Base-by-base conservation (phyloP, 1,140 invertebrate genomes). In the Drosophila lowei region DNA sequence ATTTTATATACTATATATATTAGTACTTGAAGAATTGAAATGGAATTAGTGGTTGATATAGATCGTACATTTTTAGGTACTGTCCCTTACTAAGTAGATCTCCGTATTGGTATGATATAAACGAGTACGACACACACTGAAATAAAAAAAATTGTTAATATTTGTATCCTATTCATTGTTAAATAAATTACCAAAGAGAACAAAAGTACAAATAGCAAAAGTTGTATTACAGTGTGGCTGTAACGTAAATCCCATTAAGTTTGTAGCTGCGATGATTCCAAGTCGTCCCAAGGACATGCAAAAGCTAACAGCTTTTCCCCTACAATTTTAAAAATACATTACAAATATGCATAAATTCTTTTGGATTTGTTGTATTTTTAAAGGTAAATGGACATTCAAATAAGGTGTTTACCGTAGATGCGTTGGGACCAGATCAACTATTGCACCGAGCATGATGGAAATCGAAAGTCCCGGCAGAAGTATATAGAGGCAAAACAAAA, bases 261-360 rank as follows among this genome's bases (percentile, higher is more conserved):
- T 93, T 38, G 93, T 93, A 3, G 92, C 93, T 3, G 92, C 83
- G 86, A 94, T 93, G 5, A 93, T 93, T 2, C 93, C 93, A 2
- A 94, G 84, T 15, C 93, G 90, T 5, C 94, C 94, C 71, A 93
- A 90, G 74, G 94, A 93, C 91, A 94, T 92, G 6, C 92, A 91
- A 49, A 94, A 71, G 44, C 93, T 93, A 0, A 94, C 92, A 0
- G 93, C 93, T 93, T 94, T 94, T 1, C 92, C 93, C 62, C 93
- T 94, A 66, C n/a, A 79, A 71, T 18, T 4, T 2, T 8, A 4
- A 6, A 3, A 28, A 30, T 23, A 41, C 49, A 44, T 11, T 21
- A 44, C 52, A 68, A 25, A 25, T 5, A 5, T 6, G 2, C 28
- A 30, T 5, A 25, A 25, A 30, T 30, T 8, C 7, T 8, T 30